Evolutionary conservation across 2,797 vertebrate genomes (phyloP).

Genomic region (Phyllotis vaccarum): DNA sequence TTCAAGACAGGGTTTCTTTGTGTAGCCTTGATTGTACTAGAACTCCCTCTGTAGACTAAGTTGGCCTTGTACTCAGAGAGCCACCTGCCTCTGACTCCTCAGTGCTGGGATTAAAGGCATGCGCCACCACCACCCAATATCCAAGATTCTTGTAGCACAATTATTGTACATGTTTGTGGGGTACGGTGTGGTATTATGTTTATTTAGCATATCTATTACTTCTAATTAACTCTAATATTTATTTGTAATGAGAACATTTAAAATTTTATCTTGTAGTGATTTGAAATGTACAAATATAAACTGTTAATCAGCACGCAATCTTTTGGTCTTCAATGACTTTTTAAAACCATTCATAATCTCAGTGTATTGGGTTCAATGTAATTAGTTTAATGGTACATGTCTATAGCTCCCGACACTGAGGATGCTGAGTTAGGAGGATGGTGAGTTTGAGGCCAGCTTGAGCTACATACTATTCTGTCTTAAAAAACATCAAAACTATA

Average conservation of each 20-base stretch:
- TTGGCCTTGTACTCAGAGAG: neutral
- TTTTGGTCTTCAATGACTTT: neutral
- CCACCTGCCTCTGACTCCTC: neutral
- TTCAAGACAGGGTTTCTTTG: neutral
- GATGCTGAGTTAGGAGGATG: neutral
- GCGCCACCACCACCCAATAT: neutral
- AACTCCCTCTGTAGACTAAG: neutral
- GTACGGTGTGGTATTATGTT: neutral
- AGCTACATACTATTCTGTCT: neutral
- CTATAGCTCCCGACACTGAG: neutral
- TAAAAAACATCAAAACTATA: neutral
- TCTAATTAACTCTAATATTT: neutral
- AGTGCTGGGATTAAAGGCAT: neutral
- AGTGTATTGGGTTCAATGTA: neutral
- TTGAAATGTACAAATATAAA: neutral
- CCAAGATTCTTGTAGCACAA: neutral
- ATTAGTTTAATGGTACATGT: neutral
- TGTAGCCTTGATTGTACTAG: neutral
- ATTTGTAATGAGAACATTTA: neutral
- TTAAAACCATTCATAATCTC: neutral
- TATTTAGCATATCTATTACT: neutral
- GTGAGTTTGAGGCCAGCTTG: neutral
- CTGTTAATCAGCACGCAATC: neutral
- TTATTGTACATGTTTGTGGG: neutral
- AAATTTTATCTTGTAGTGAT: neutral